These are phyloP conservation scores for Hypotaenidia okinawae DNA, from an alignment of 2,797 vertebrate species.

Conservation along the genomic window DNA sequence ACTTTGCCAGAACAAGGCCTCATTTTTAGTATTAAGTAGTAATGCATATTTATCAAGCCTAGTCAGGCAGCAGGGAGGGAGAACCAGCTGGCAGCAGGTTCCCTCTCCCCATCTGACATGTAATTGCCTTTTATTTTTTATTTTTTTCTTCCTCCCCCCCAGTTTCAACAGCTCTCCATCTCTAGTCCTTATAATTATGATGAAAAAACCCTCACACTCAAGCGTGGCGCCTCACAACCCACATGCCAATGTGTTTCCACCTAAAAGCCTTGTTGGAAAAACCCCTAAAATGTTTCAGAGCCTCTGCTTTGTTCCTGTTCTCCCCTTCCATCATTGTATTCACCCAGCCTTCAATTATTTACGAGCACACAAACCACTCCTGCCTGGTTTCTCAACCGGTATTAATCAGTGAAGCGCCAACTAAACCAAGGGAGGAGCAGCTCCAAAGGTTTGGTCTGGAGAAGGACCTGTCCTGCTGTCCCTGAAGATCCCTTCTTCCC, in stretches of 20 bases:
- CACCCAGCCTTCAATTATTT: conserved; percentile 51
- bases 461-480: conserved; percentile 23
- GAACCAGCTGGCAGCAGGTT: conserved; percentile 41
- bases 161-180: conserved; percentile 44
- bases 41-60: conserved; percentile 43
- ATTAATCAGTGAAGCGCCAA: conserved; percentile 37
- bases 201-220: background rate
- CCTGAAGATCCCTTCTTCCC: background rate
- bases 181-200: conserved; percentile 22
- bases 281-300: background rate
- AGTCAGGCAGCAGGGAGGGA: background rate
- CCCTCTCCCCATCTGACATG: conserved; percentile 35
- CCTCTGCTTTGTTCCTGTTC: conserved; percentile 36
- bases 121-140: background rate
- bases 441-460: background rate
- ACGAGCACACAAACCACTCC: conserved; percentile 53
- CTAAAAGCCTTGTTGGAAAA: conserved; percentile 2
- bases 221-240: conserved; percentile 2
- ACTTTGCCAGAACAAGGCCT: conserved; percentile 45
- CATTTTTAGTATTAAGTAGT: conserved; percentile 38
- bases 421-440: conserved; percentile 42
- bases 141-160: background rate
- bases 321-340: conserved; percentile 45
- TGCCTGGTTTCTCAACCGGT: conserved; percentile 26
- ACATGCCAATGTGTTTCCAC: conserved; percentile 29